A percentile compares a stretch with the other conserved stretches of the same genome.
Evolutionary conservation across 2,113 vertebrate species (phyloP).

Genomic region (Gavia stellata): DNA sequence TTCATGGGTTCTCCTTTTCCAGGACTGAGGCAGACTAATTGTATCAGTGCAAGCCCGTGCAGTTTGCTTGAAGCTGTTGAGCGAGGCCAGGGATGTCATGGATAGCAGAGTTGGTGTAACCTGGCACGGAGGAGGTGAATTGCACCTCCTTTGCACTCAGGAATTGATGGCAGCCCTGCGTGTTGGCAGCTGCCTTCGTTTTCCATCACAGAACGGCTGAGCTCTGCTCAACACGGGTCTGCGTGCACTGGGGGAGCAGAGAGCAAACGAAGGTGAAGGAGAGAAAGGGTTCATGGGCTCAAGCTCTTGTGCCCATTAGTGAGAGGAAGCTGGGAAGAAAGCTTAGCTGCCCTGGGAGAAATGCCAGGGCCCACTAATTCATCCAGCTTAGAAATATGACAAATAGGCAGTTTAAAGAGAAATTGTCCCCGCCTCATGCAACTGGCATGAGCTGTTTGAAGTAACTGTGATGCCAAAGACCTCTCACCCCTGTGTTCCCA

Average conservation of each 20-base stretch:
- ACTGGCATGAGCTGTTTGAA: background rate
- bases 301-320: background rate
- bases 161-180: background rate
- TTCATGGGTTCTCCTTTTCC: background rate
- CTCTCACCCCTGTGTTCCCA: background rate
- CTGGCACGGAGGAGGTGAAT: slow-evolving; percentile 35
- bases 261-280: background rate
- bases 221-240: background rate
- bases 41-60: background rate
- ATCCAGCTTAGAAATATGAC: background rate
- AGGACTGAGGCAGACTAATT: background rate
- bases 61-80: slow-evolving; percentile 44
- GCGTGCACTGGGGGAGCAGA: background rate
- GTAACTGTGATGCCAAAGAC: background rate
- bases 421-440: background rate
- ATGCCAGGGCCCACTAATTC: background rate
- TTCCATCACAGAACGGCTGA: background rate
- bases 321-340: background rate
- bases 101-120: slow-evolving; percentile 32
- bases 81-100: background rate
- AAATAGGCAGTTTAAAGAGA: background rate
- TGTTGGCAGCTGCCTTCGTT: background rate
- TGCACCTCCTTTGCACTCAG: background rate
- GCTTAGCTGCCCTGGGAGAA: background rate
- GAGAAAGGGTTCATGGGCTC: background rate